Conservation (phyloP, 2,797 vertebrate species). For the Acrocephalus scirpaceus region DNA sequence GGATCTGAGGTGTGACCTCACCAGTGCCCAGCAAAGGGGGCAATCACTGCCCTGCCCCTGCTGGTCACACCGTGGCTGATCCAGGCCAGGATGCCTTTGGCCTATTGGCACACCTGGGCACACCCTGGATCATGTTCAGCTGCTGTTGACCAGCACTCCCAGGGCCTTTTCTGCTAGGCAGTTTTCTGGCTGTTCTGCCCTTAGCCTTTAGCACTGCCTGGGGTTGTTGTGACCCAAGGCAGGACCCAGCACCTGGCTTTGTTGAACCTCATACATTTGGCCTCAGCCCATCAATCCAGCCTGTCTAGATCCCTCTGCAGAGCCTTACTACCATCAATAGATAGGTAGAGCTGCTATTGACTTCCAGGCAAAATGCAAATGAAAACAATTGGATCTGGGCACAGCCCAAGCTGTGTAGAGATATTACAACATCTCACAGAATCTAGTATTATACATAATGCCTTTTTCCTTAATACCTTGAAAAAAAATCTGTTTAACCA, state of each 20-base stretch:
- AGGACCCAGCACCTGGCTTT: neutral
- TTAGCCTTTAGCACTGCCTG: neutral
- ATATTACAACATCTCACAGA: neutral
- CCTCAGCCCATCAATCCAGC: neutral
- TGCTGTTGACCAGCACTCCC: rapidly evolving
- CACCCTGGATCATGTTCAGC: rapidly evolving
- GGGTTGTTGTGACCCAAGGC: neutral
- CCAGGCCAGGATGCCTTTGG: rapidly evolving
- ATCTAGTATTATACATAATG: neutral
- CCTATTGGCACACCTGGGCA: neutral
- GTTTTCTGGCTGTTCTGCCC: neutral
- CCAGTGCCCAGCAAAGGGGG: rapidly evolving
- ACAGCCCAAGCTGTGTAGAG: rapidly evolving
- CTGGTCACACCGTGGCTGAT: neutral
- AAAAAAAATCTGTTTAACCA: neutral
- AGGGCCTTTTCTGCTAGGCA: neutral
- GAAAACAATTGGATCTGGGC: neutral
- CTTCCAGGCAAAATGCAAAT: neutral
- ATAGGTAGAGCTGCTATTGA: neutral
- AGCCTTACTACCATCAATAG: neutral
- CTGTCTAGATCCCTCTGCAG: neutral
- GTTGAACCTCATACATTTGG: rapidly evolving
- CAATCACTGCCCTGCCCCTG: rapidly evolving
- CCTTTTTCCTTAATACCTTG: neutral
- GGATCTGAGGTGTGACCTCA: rapidly evolving